phyloP scores from a whole-genome alignment of 30 jellyfish, hydroid and myxozoan genomes.

The Morbakka virulenta region DNA sequence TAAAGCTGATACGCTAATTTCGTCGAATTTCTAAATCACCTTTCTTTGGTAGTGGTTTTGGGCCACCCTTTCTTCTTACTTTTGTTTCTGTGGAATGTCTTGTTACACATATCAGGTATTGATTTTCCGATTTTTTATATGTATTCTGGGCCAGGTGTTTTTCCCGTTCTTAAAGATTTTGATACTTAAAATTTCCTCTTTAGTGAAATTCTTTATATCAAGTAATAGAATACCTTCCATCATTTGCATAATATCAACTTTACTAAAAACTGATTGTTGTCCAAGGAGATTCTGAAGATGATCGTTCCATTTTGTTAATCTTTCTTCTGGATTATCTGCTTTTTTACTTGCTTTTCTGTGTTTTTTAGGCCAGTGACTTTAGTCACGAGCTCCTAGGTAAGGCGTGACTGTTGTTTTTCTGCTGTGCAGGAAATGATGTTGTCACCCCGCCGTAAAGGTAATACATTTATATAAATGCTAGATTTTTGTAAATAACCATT shows the following conservation, averaged over 20 bases:
- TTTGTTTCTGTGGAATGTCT: background rate
- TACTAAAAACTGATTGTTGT: background rate
- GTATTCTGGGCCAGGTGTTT: background rate
- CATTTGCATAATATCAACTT: background rate
- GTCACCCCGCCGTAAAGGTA: too few species aligned
- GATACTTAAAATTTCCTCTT: background rate
- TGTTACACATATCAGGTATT: background rate
- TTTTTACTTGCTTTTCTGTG: background rate
- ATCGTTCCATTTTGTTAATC: slow-evolving; percentile 1
- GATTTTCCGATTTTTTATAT: background rate
- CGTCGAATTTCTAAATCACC: too few species aligned
- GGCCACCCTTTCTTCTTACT: background rate
- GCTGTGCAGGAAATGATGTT: too few species aligned
- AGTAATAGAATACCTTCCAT: background rate
- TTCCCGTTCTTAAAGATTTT: background rate
- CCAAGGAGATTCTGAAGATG: background rate
- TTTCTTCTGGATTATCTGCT: background rate
- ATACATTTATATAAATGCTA: too few species aligned
- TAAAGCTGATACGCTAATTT: too few species aligned
- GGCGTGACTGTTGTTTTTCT: too few species aligned
- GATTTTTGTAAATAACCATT: too few species aligned
- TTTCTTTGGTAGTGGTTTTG: background rate
- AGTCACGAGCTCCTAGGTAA: background rate
- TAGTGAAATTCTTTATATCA: background rate
- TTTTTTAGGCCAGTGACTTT: background rate